Evolutionary conservation across 2,113 vertebrate genomes (phyloP).

Genomic region (Lasiurus borealis): DNA sequence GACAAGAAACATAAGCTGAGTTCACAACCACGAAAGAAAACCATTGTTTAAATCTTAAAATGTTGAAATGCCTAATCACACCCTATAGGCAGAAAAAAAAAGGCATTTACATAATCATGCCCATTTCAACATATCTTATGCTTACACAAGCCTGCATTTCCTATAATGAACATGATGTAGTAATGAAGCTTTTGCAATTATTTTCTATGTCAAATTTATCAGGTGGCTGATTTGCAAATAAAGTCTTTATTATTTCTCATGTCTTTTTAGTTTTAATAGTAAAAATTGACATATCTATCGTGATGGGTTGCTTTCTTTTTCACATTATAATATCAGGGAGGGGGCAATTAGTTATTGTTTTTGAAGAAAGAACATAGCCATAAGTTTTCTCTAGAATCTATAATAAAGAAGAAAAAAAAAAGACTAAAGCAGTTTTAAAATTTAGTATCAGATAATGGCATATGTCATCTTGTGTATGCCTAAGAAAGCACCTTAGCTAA

Average conservation of each 20-base stretch:
- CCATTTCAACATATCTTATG: neutral
- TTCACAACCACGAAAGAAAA: conserved; percentile 24
- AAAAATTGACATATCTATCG: neutral
- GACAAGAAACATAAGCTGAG: neutral
- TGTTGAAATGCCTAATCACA: neutral
- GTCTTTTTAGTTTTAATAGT: neutral
- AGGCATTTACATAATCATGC: neutral
- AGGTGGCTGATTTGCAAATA: neutral
- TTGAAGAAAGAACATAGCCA: conserved; percentile 14
- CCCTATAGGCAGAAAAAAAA: neutral
- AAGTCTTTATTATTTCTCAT: neutral
- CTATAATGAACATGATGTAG: neutral
- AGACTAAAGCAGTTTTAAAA: conserved; percentile 54
- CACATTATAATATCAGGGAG: conserved; percentile 49
- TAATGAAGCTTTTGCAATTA: neutral
- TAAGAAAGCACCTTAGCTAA: conserved; percentile 66
- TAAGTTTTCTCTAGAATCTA: conserved; percentile 44
- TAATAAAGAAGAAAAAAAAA: conserved; percentile 27
- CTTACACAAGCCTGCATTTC: neutral
- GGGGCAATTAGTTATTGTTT: conserved; percentile 51
- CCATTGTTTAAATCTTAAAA: neutral
- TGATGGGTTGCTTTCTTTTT: neutral
- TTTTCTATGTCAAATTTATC: neutral
- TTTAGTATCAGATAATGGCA: conserved; percentile 74
- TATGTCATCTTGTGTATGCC: conserved; percentile 67